Base-by-base conservation (phyloP, 2,113 vertebrate species). In the Daubentonia madagascariensis region DNA sequence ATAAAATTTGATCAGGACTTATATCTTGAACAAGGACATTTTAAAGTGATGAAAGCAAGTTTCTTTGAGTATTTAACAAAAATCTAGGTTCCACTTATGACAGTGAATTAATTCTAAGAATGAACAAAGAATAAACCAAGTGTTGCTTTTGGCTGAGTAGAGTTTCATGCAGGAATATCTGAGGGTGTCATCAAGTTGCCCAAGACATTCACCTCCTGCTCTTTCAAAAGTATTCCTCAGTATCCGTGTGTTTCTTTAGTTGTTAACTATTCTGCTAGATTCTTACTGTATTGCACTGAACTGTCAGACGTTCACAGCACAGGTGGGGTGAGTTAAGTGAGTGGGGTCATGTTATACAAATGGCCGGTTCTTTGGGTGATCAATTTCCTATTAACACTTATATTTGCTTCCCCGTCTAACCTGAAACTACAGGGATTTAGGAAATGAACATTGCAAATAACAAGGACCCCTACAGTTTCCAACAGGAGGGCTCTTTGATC, bases 251-350 rank as follows among this genome's bases (percentile, higher is more conserved):
- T 35, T 11, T 40, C 67, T 30, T 63, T 11, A 63, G 61, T 30
- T 25, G 11, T 63, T 59, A 1, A 9, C 57, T 13, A 43, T 4
- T 40, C 48, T 12, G 48, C 30, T 17, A 1, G 35, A 14, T 20
- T 5, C 67, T 68, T 75, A 4, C 0, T 5, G 35, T 12, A 22
- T 5, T 2, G 0, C 18, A 0, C 0, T 20, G 3, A 18, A 22
- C 32, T 3, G n/a, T 30, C 57, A 6, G 25, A 5, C 0, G 35
- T 40, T 81, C 17, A 28, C 50, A 3, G 18, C 10, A 10, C 45
- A 37, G 73, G 9, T 4, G 59, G 28, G n/a, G 40, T n/a, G 32
- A n/a, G 18, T 20, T 54, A 14, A 16, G 20, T 28, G 72, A n/a
- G n/a, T 63, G 18, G 59, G 59, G 4, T 63, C 59, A 10, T 30